Evolutionary conservation across 2,797 vertebrate genomes (phyloP).

Genomic region (Periparus ater): DNA sequence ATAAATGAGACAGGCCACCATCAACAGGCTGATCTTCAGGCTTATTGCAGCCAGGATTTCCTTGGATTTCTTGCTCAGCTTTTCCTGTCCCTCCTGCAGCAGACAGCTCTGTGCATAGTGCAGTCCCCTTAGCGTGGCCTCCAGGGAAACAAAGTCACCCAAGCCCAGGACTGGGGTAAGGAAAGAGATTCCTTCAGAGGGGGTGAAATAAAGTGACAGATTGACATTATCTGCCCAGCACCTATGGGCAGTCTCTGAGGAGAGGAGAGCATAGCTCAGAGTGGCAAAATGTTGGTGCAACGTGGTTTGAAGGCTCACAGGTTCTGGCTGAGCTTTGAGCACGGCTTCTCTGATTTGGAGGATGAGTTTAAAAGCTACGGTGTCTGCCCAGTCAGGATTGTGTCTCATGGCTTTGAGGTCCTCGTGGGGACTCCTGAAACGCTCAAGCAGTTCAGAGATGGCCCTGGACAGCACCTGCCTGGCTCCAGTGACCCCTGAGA

Average conservation of each 20-base stretch:
- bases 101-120: constrained; percentile 75
- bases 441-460: constrained; percentile 73
- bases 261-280: constrained; percentile 72
- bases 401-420: constrained; percentile 69
- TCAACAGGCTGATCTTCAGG: constrained; percentile 81
- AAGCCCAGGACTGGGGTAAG: neutral
- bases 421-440: constrained; percentile 65
- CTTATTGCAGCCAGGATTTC: constrained; percentile 77
- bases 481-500: neutral
- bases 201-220: constrained; percentile 52
- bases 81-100: constrained; percentile 62
- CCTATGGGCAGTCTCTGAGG: constrained; percentile 72
- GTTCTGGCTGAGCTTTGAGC: neutral
- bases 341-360: constrained; percentile 75
- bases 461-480: constrained; percentile 50
- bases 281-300: constrained; percentile 51
- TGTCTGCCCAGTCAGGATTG: constrained; percentile 77
- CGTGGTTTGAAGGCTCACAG: constrained; percentile 30
- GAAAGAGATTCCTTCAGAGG: neutral
- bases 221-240: constrained; percentile 81
- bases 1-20: constrained; percentile 84
- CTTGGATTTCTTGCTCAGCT: constrained; percentile 75
- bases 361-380: constrained; percentile 77
- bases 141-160: neutral
- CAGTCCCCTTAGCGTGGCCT: constrained; percentile 21